Evolutionary conservation across 2,797 vertebrate genomes (phyloP).

Genomic region (Silurus aristotelis): DNA sequence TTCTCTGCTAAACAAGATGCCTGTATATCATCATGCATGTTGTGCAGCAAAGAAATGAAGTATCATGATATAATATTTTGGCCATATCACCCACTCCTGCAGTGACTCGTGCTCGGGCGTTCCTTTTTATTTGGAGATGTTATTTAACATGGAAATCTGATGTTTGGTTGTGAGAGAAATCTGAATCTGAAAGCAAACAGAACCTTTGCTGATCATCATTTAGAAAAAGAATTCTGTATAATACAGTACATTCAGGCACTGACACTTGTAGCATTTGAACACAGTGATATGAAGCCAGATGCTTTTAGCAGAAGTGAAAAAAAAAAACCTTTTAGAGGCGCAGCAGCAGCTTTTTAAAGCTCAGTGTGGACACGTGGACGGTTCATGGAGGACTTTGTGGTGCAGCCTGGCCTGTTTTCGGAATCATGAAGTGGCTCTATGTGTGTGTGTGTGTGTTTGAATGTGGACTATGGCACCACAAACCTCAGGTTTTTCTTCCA

Average conservation of each 20-base stretch:
- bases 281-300: neutral
- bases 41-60: neutral
- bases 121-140: neutral
- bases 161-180: neutral
- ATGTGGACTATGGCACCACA: constrained; percentile 39
- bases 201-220: no score
- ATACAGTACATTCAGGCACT: neutral
- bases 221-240: neutral
- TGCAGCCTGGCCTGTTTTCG: constrained; percentile 41
- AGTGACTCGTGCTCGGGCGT: neutral
- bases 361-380: constrained; percentile 47
- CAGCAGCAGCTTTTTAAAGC: constrained; percentile 30
- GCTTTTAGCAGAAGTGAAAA: neutral
- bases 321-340: neutral
- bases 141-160: neutral
- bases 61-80: neutral
- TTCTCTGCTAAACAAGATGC: neutral
- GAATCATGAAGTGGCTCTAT: constrained; percentile 23
- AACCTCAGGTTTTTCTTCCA: constrained; percentile 48
- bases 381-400: constrained; percentile 39
- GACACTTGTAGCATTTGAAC: neutral
- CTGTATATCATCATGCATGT: neutral
- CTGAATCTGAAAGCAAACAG: neutral
- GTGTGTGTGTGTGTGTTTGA: constrained; percentile 44
- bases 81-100: neutral